Percentiles rank a stretch among this genome's conserved stretches.
Conservation (phyloP, 2,113 vertebrate genomes). For the Accipiter cooperii region DNA sequence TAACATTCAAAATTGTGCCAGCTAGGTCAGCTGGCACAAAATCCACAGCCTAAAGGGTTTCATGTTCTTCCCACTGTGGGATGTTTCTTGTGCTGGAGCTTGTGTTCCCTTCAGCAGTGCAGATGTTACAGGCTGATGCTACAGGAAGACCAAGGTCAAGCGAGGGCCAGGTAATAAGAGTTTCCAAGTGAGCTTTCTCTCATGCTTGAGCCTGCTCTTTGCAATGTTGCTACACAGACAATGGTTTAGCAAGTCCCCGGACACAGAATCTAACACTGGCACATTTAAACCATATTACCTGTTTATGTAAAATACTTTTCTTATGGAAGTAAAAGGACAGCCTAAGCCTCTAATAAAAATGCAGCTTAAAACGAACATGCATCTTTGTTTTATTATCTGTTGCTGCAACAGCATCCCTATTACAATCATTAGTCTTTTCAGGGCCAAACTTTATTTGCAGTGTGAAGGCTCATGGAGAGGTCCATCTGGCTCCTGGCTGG, state of each 20-base stretch:
- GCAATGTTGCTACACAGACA: neutral
- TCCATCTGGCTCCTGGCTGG: conserved; percentile 54
- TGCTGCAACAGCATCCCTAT: neutral
- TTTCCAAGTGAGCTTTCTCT: neutral
- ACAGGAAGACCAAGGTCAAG: neutral
- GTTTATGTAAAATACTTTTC: neutral
- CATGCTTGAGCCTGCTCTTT: neutral
- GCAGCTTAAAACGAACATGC: neutral
- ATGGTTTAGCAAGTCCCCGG: neutral
- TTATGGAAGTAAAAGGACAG: neutral
- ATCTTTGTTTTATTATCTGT: neutral
- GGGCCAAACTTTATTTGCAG: conserved; percentile 40
- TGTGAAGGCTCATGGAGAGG: conserved; percentile 25
- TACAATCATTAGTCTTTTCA: conserved; percentile 3
- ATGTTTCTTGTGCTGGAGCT: neutral
- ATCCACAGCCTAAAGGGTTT: neutral
- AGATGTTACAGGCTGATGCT: neutral
- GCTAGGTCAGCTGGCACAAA: neutral
- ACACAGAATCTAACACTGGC: neutral
- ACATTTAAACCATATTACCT: neutral
- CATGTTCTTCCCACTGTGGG: neutral
- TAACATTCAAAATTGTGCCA: neutral
- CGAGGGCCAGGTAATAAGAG: neutral
- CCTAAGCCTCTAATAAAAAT: neutral
- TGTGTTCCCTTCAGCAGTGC: neutral